A percentile compares a stretch with the other conserved stretches of the same genome.
Conservation (phyloP, 2,888 invertebrate genomes). For the Smittia aterrima region DNA sequence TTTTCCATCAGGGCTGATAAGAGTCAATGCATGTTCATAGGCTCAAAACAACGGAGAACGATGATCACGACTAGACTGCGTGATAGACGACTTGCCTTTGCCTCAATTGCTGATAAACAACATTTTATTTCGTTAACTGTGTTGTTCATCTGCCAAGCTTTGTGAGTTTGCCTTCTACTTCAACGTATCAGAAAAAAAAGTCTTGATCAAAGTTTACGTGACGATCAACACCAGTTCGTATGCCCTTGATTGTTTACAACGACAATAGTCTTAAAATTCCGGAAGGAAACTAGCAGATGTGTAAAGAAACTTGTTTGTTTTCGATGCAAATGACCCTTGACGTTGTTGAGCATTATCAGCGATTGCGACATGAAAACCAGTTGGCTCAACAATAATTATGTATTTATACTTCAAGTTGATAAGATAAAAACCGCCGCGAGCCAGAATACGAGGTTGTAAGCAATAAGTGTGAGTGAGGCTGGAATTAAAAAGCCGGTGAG, state of each 20-base stretch:
- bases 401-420: not conserved
- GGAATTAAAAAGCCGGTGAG: too few relatives aligned
- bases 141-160: not conserved
- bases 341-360: not conserved
- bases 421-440: slow-evolving; percentile 6
- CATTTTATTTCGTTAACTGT: not conserved
- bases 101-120: slow-evolving; percentile 26
- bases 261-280: not conserved
- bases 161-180: not conserved
- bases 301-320: slow-evolving; percentile 4
- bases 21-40: slow-evolving; percentile 1
- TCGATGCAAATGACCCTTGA: slow-evolving; percentile 23
- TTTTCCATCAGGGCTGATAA: not conserved
- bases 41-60: slow-evolving; percentile 1
- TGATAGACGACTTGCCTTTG: slow-evolving; percentile 20
- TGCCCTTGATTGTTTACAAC: too few relatives aligned
- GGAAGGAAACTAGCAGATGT: not conserved
- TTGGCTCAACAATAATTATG: not conserved
- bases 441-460: too few relatives aligned
- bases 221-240: too few relatives aligned
- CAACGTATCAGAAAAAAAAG: too few relatives aligned
- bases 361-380: slow-evolving; percentile 5
- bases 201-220: too few relatives aligned
- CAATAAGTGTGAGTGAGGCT: too few relatives aligned
- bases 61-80: not conserved